Conservation (phyloP, 2,113 vertebrate species). For the Coturnix japonica region DNA sequence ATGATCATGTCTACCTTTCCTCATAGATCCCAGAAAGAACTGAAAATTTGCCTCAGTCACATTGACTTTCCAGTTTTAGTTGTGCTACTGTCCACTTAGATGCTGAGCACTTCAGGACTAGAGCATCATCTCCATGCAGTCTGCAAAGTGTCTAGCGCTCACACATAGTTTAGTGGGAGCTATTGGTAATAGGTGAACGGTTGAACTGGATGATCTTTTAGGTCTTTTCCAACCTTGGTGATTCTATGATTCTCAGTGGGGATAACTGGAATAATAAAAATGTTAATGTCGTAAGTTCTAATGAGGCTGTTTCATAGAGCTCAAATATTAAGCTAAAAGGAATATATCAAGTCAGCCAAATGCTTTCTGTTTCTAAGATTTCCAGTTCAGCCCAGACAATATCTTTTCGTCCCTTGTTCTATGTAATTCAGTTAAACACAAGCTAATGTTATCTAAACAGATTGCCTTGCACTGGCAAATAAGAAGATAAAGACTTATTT, state of each 20-base stretch:
- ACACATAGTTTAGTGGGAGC: too few relatives aligned
- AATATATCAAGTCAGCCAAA: neutral
- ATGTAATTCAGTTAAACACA: slow-evolving; percentile 27
- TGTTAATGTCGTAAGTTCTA: neutral
- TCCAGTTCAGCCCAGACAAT: neutral
- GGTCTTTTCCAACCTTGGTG: too few relatives aligned
- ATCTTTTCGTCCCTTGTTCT: slow-evolving; percentile 2
- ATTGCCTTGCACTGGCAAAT: slow-evolving; percentile 10
- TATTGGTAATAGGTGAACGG: too few relatives aligned
- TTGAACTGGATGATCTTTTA: too few relatives aligned
- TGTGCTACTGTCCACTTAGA: neutral
- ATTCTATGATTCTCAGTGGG: too few relatives aligned
- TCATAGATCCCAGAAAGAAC: neutral
- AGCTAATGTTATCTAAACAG: slow-evolving; percentile 1
- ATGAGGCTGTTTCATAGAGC: neutral
- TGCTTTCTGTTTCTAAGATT: neutral
- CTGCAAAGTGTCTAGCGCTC: neutral
- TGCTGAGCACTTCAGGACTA: neutral
- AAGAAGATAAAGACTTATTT: neutral
- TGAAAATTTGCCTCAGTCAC: neutral
- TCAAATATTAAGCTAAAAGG: neutral
- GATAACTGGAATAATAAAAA: neutral
- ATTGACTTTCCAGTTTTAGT: neutral
- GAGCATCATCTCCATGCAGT: neutral
- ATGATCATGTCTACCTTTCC: rapidly evolving